These are phyloP conservation scores for Apus apus DNA, from an alignment of 2,113 vertebrate genomes.

Conservation along the genomic window DNA sequence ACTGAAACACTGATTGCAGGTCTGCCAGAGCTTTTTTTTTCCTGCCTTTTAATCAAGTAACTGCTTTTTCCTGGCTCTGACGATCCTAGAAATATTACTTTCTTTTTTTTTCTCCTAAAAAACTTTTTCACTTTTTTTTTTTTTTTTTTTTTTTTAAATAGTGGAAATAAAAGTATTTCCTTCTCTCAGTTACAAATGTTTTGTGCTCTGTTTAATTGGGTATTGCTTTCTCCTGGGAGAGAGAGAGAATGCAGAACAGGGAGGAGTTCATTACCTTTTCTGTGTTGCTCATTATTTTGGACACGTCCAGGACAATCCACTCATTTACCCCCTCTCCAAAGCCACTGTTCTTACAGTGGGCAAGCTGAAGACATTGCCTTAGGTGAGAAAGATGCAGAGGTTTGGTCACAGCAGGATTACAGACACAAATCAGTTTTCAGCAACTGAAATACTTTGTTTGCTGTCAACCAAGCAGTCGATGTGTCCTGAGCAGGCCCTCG, in stretches of 20 bases:
- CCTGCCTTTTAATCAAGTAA: neutral
- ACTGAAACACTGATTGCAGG: neutral
- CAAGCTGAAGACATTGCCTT: slow-evolving; percentile 12
- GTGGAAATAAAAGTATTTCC: neutral
- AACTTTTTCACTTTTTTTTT: no score
- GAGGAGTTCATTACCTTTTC: neutral
- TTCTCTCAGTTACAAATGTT: neutral
- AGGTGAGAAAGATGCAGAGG: slow-evolving; percentile 17
- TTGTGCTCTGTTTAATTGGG: neutral
- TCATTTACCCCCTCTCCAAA: slow-evolving; percentile 19
- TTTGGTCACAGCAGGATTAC: slow-evolving; percentile 20
- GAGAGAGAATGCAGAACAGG: neutral
- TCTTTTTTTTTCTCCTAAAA: neutral
- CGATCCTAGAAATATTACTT: neutral
- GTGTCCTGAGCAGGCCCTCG: neutral
- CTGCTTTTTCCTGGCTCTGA: neutral
- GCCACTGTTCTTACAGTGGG: neutral
- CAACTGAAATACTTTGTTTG: neutral
- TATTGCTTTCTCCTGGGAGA: neutral
- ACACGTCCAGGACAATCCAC: neutral
- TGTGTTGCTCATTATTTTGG: neutral
- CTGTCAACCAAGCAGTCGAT: neutral
- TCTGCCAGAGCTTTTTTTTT: neutral
- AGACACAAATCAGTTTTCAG: neutral
- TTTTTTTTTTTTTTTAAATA: neutral